Conservation (phyloP, 2,888 invertebrate species). For the Panopea generosa region DNA sequence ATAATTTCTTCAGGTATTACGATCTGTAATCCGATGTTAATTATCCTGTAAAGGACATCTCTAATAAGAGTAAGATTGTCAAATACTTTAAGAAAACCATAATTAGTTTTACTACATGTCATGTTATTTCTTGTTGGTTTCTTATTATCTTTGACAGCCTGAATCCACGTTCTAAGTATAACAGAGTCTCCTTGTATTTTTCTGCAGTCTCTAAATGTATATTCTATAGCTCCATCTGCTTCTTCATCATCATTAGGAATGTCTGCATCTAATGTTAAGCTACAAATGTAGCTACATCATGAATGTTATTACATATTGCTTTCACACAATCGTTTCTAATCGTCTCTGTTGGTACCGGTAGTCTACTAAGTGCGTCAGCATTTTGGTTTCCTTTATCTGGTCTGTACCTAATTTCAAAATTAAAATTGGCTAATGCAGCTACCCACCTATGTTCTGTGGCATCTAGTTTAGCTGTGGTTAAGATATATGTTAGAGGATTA, state of each 20-base stretch:
- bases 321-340: no score
- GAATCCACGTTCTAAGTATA: neutral
- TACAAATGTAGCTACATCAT: no score
- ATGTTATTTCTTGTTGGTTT: neutral
- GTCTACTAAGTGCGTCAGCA: slow-evolving; percentile 17
- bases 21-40: slow-evolving; percentile 11
- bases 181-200: slow-evolving; percentile 12
- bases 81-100: no score
- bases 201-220: slow-evolving; percentile 17
- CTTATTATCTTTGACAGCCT: slow-evolving; percentile 8
- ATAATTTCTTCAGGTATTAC: slow-evolving; percentile 31
- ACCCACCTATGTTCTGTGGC: slow-evolving; percentile 32
- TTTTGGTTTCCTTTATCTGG: slow-evolving; percentile 34
- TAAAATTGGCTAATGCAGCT: slow-evolving; percentile 30
- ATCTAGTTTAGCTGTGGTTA: slow-evolving; percentile 45
- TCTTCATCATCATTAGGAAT: no score
- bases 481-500: slow-evolving; percentile 34
- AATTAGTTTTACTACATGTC: no score
- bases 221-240: slow-evolving; percentile 11
- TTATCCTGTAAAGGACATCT: no score
- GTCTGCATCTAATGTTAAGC: no score
- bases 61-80: no score
- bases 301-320: no score
- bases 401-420: slow-evolving; percentile 32
- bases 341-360: no score